Percentiles rank a stretch among this genome's conserved stretches.
These are phyloP conservation scores for Danio aesculapii DNA, from an alignment of 2,797 vertebrate genomes.

Conservation along the genomic window DNA sequence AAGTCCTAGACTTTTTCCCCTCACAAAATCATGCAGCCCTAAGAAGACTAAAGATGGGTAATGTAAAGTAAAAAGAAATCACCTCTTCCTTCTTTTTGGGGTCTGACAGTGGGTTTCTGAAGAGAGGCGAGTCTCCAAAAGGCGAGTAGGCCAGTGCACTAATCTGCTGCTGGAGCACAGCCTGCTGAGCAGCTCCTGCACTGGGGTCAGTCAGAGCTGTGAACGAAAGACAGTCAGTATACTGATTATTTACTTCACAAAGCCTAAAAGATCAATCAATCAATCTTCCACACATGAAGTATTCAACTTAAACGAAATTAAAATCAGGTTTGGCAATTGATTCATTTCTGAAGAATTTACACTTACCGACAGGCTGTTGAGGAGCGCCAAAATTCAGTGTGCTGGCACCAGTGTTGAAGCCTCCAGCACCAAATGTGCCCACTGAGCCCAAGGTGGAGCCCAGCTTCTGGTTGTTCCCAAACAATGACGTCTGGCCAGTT, in stretches of 20 bases:
- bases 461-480: constrained; percentile 90
- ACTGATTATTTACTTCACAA: constrained; percentile 3
- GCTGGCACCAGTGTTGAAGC: constrained; percentile 84
- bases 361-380: constrained; percentile 94
- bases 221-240: background rate
- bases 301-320: background rate
- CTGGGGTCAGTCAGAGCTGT: constrained; percentile 90
- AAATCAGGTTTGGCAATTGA: background rate
- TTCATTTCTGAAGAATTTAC: background rate
- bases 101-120: constrained; percentile 94
- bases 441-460: constrained; percentile 87
- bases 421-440: constrained; percentile 84
- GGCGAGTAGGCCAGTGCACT: constrained; percentile 91
- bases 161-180: constrained; percentile 92
- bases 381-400: constrained; percentile 88
- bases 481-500: constrained; percentile 86
- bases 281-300: background rate
- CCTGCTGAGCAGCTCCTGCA: constrained; percentile 88
- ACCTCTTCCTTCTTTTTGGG: constrained; percentile 99
- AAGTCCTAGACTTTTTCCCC: too few relatives aligned
- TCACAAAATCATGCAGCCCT: background rate
- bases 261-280: background rate
- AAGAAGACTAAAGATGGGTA: background rate
- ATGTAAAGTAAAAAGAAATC: background rate
- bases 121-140: constrained; percentile 94